Conservation (phyloP, 1,140 invertebrate genomes). For the Rhagoletis pomonella region DNA sequence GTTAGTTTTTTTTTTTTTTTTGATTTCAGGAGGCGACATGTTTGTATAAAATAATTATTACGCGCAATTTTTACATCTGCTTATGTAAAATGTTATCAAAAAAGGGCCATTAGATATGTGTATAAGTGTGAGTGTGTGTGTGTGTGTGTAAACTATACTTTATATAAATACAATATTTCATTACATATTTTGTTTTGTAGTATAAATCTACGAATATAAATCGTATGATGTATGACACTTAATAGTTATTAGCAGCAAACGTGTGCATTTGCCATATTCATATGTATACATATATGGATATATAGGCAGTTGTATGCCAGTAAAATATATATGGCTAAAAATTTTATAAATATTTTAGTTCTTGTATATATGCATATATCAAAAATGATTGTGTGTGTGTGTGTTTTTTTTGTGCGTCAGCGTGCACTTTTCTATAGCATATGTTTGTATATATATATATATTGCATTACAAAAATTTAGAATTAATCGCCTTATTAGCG, state of each 20-base stretch:
- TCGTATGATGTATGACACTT: constrained; percentile 1
- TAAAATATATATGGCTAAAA: neutral
- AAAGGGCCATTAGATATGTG: neutral
- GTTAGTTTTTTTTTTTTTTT: too few species aligned
- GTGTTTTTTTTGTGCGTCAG: constrained; percentile 20
- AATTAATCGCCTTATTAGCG: neutral
- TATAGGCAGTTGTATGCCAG: neutral
- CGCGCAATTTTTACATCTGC: neutral
- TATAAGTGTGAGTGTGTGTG: neutral
- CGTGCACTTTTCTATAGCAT: neutral
- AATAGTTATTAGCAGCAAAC: constrained; percentile 17
- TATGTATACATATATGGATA: constrained; percentile 17
- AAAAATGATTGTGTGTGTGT: constrained; percentile 19
- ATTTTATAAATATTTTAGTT: constrained; percentile 37
- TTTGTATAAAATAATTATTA: neutral
- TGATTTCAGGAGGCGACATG: neutral
- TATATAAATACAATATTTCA: neutral
- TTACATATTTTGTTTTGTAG: neutral
- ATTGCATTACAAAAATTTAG: constrained; percentile 13
- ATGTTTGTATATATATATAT: neutral
- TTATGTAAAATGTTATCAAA: constrained; percentile 36
- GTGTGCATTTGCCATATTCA: neutral
- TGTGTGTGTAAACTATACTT: neutral
- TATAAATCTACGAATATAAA: neutral
- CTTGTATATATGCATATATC: constrained; percentile 49